Evolutionary conservation across 2,113 vertebrate species (phyloP).

Genomic region (Myanophis thanlyinensis): DNA sequence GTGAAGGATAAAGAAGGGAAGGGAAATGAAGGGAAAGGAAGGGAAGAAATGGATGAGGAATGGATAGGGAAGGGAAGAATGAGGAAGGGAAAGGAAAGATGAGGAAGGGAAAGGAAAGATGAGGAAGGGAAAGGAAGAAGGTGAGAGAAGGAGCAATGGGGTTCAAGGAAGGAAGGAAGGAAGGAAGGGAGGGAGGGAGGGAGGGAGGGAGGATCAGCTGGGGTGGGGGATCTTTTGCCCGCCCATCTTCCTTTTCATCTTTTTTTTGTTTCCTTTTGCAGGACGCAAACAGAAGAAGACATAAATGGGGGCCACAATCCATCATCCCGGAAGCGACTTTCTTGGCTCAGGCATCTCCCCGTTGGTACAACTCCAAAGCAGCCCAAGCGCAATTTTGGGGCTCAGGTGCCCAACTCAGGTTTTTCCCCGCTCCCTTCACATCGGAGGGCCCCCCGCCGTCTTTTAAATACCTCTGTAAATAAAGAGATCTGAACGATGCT

Average conservation of each 20-base stretch:
- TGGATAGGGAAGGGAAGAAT: background rate
- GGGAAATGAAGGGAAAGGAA: no score
- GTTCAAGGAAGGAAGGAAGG: background rate
- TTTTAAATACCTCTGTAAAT: constrained; percentile 20
- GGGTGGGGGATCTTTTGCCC: rapidly evolving
- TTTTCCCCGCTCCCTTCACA: background rate
- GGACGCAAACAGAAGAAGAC: constrained; percentile 76
- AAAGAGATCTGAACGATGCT: background rate
- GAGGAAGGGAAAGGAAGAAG: no score
- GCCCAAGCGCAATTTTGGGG: background rate
- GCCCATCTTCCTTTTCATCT: no score
- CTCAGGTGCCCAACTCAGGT: background rate
- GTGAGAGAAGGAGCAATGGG: background rate
- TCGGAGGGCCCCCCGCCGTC: background rate
- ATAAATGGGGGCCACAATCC: constrained; percentile 17
- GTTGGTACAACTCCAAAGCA: background rate
- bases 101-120: no score
- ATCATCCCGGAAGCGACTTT: background rate
- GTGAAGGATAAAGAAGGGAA: no score
- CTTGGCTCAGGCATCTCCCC: background rate
- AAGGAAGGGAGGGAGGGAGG: background rate
- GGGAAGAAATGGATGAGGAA: no score
- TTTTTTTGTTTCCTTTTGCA: background rate
- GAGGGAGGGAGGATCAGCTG: background rate
- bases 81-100: no score